Evolutionary conservation across 2,888 invertebrate genomes (phyloP).

Genomic region (Dynastes grantii): DNA sequence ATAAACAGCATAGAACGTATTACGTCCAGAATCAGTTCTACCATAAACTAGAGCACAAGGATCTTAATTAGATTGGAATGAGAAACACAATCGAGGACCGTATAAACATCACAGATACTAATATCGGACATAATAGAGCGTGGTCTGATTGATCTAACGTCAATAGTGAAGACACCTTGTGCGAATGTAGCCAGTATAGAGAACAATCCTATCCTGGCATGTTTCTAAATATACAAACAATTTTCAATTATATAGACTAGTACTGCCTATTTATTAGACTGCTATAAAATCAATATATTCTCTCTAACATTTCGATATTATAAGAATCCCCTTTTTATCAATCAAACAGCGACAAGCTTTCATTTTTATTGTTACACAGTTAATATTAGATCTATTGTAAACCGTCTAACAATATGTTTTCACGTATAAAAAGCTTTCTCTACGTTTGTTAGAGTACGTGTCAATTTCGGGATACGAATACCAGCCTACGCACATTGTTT

Average conservation of each 20-base stretch:
- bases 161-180: too few relatives aligned
- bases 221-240: too few relatives aligned
- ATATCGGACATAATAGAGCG: too few relatives aligned
- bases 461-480: constrained; percentile 60
- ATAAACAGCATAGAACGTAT: too few relatives aligned
- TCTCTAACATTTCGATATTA: background rate
- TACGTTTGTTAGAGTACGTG: constrained; percentile 57
- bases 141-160: too few relatives aligned
- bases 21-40: too few relatives aligned
- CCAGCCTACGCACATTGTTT: constrained; percentile 62
- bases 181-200: too few relatives aligned
- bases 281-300: background rate
- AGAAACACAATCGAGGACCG: too few relatives aligned
- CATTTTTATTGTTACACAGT: constrained; percentile 30
- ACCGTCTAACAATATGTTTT: constrained; percentile 17
- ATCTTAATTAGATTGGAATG: too few relatives aligned
- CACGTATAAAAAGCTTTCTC: constrained; percentile 46
- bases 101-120: too few relatives aligned
- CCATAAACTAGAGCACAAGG: too few relatives aligned
- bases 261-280: background rate
- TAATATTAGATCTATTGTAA: constrained; percentile 41
- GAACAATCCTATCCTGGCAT: too few relatives aligned
- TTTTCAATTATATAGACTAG: background rate
- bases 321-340: constrained; percentile 19
- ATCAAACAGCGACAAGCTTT: constrained; percentile 6